Base-by-base conservation (phyloP, 2,797 vertebrate species). In the Bovichtus diacanthus region DNA sequence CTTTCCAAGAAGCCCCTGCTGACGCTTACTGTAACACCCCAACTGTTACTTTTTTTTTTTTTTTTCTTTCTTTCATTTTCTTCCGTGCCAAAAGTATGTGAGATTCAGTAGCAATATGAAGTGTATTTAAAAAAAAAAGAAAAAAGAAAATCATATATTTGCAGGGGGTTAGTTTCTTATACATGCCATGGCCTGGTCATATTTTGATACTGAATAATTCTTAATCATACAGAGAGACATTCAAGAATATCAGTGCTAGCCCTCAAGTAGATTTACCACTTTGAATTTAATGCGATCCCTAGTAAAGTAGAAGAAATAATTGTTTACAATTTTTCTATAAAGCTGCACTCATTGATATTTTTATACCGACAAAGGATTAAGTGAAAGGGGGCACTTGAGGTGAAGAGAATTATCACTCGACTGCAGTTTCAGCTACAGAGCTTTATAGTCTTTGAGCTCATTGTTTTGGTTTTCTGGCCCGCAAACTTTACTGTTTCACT, bases 1-100 rank as follows among this genome's bases (percentile, higher is more conserved):
- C 59, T 72, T 55, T 75, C 69, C 80, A 60, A 74, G 63, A 79
- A 36, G 36, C 44, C 63, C 16, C 13, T 21, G 18, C 64, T 62
- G 55, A 80, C 44, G 44, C 76, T 74, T 62, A 72, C 70, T 71
- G 51, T 80, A 81, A 71, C 71, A 55, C 51, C 65, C 11, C 18
- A 19, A 78, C 46, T 74, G 23, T n/a, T 64, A 46, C 29, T 41
- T 55, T 43, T 41, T 53, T 44, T 43, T 41, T 53, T 44, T n/a
- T n/a, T n/a, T n/a, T n/a, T n/a, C n/a, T n/a, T n/a, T n/a, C n/a
- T n/a, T n/a, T n/a, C n/a, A 9, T 51, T 27, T 13, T 21, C 11
- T 46, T 21, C 58, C 27, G 34, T n/a, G 38, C 16, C n/a, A 50
- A 9, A 46, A 46, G 18, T 43, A 29, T 44, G 43, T 7, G 9